phyloP scores from a whole-genome alignment of 2,113 vertebrate species.

The Tachysurus fulvidraco region DNA sequence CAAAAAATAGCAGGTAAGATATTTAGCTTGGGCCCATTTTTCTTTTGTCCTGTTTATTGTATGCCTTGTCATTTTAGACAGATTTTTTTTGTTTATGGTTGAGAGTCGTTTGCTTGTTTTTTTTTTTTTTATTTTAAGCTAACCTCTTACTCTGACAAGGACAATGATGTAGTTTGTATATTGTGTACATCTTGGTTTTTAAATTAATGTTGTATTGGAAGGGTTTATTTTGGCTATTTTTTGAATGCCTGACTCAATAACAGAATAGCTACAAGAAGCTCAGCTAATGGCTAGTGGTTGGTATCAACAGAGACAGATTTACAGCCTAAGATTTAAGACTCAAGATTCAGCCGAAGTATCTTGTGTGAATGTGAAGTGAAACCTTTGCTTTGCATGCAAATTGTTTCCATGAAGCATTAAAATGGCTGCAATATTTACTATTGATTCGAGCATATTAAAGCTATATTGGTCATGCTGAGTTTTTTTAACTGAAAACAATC shows the following conservation, averaged over 20 bases:
- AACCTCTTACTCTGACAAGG: slow-evolving; percentile 24
- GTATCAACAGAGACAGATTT: not conserved
- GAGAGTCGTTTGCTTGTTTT: not conserved
- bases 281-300: not conserved
- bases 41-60: not conserved
- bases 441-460: not conserved
- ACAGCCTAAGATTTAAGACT: not conserved
- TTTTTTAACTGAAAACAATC: not conserved
- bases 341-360: too few relatives aligned
- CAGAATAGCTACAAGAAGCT: not conserved
- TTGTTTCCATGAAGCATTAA: not conserved
- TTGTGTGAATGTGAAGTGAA: not conserved
- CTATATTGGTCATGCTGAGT: not conserved
- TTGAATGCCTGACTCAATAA: not conserved
- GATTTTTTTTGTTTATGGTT: slow-evolving; percentile 1
- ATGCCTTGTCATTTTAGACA: slow-evolving; percentile 2
- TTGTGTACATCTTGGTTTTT: not conserved
- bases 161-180: slow-evolving; percentile 2
- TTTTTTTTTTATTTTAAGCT: slow-evolving; percentile 12
- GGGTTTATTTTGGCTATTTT: not conserved
- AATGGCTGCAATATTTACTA: not conserved
- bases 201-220: not conserved
- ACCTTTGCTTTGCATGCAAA: not conserved
- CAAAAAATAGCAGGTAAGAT: slow-evolving; percentile 54
- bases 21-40: not conserved